These are phyloP conservation scores for Ispidina lecontei DNA, from an alignment of 2,797 vertebrate species.

Conservation along the genomic window DNA sequence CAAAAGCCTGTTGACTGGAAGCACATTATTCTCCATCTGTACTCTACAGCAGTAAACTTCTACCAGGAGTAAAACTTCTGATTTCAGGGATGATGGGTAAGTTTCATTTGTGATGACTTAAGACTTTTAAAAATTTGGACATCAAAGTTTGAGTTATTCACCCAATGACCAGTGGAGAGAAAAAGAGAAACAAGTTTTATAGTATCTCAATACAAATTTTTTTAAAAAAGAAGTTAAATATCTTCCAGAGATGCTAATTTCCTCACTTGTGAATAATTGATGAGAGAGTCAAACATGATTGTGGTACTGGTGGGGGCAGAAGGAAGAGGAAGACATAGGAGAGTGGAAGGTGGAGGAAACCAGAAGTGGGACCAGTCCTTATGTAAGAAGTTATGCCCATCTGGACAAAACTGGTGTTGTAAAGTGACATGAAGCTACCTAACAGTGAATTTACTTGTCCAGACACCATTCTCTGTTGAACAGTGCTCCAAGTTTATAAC, in stretches of 20 bases:
- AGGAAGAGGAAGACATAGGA: background rate
- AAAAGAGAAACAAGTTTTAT: background rate
- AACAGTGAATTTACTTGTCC: background rate
- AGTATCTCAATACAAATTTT: background rate
- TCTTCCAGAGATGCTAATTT: background rate
- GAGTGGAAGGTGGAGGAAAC: background rate
- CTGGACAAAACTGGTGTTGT: background rate
- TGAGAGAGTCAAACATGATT: background rate
- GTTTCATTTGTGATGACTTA: background rate
- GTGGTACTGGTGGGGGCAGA: background rate
- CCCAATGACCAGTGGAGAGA: background rate
- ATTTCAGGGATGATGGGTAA: background rate
- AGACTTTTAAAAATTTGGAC: background rate
- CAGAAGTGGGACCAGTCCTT: background rate
- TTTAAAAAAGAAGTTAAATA: background rate
- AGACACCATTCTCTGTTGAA: background rate
- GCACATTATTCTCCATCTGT: background rate
- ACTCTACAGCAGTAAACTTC: background rate
- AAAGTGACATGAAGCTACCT: background rate
- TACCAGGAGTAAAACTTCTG: background rate
- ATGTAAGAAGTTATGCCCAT: rapidly evolving
- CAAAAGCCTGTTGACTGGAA: background rate
- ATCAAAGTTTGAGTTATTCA: background rate
- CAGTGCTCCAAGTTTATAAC: background rate
- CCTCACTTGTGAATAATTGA: background rate